Base-by-base conservation (phyloP, 2,113 vertebrate genomes). In the Ophthalmotilapia sp. region DNA sequence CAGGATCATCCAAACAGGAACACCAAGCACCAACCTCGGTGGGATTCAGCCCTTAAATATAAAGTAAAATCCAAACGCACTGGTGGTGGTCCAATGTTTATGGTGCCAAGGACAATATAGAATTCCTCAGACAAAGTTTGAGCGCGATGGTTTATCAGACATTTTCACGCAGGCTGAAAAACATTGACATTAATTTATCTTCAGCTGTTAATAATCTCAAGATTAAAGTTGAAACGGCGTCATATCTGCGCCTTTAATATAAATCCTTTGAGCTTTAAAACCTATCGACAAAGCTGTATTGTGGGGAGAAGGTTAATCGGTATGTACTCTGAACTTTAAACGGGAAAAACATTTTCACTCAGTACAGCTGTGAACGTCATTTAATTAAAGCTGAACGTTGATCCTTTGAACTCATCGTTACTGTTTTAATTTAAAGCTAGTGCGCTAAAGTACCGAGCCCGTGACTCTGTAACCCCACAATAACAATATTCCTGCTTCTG, bases 61-160 rank as follows among this genome's bases (percentile, higher is more conserved):
- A 42, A 70, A 70, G 6, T 23, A 23, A 70, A 31, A 42, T 4
- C 65, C 65, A 70, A 62, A 62, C 3, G 0, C 0, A 42, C 12
- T 42, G 12, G 65, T 42, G 9, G 58, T 62, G 58, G 58, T 36
- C 31, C 31, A 36, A 0, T 65, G 60, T 36, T n/a, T n/a, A 38
- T n/a, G 60, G 60, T 5, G 31, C 17, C 60, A 7, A 2, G 68
- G 23, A 19, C 42, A 12, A 19, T 11, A n/a, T 5, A 47, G 10
- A 49, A 49, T 3, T 49, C 23, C 42, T 47, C 1, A 0, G 1
- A 4, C 14, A 5, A 75, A 47, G 14, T 47, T 47, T 0, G 68
- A 75, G 23, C 4, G 4, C 3, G 6, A 17, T 19, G 6, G 68
- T 75, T 49, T 31, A 19, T 75, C 23, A 7, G 23, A 1, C 9